Base-by-base conservation (phyloP, 2,888 invertebrate genomes). In the Dione vanillae region DNA sequence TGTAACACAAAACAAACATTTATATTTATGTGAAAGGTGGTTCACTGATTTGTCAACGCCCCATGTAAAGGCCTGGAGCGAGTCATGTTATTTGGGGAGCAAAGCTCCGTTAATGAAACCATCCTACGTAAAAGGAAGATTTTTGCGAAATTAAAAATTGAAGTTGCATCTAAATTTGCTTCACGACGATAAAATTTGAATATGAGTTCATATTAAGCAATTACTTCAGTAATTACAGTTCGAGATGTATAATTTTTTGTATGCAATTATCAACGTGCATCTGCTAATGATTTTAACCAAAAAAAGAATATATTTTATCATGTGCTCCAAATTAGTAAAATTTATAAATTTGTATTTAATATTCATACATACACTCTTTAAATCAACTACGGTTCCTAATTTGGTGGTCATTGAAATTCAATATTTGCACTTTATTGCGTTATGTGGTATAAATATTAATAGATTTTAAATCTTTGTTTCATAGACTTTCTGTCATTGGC, bases 51-150 rank as follows among this genome's bases (percentile, higher is more conserved):
- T 69, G 67, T 69, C 68, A 73, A 69, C 73, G 58, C 65, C 71
- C 73, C 67, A 58, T 68, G 70, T 69, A 67, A 41, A 67, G 71
- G 69, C 73, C 73, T 74, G 67, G 59, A 74, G 73, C 73, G 73
- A 74, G 69, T 72, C 74, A 67, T 70, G 72, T 65, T 69, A 71
- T 74, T 67, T 67, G 72, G 67, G 74, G 74, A 71, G 69, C 67
- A 72, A 69, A 69, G 69, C 69, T 65, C 67, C 69, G 65, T 74
- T 70, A 74, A 74, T 74, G 69, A 72, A 72, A 69, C 67, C 69
- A 65, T 71, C 69, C 40, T 66, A 45, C 54, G 66, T 70, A 67
- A 47, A 65, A 56, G 20, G 19, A 70, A 54, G 47, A 61, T 49
- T 68, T 65, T 68, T 67, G 54, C 54, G n/a, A 72, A 69, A 58